Evolutionary conservation across 2,888 invertebrate species (phyloP), one percentile per base, ranked within the genome.

Genomic region (Incurvaria masculella): DNA sequence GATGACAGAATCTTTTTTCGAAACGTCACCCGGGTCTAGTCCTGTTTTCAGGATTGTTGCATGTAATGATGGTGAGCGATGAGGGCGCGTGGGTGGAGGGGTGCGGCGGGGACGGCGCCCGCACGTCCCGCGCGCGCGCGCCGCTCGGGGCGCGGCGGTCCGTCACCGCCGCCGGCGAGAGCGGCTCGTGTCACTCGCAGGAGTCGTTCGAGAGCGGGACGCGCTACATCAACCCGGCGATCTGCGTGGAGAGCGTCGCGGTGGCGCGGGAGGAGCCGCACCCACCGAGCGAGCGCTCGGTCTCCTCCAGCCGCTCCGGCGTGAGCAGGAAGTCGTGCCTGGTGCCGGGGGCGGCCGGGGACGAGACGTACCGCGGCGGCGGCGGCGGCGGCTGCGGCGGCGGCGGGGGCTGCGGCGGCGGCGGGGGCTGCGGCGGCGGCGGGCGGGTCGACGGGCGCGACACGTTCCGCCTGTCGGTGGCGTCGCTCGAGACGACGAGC

Each of bases 141-240:
- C n/a, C n/a, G n/a, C n/a, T n/a, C n/a, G n/a, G n/a, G n/a, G n/a
- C n/a, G n/a, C n/a, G n/a, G n/a, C n/a, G n/a, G n/a, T n/a, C n/a
- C n/a, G n/a, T 78, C 52, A 72, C 76, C 47, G 78, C 68, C 2
- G 73, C 78, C 11, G 78, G 78, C 18, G 78, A 78, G 55, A 67
- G 76, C 49, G 57, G 72, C 21, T 69, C 71, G 49, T 73, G 67
- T 52, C 64, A 72, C 55, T 76, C 75, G 0, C 47, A 63, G 19
- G 66, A 58, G 1, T 74, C 75, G 2, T 62, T 64, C 43, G 69
- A 71, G 47, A 73, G 72, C 58, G 75, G 68, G 57, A 72, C 73
- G 4, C 76, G 82, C 50, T 82, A 81, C 57, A 79, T 84, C 46
- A 84, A 84, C 60, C 79, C 84, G 1, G 83, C 85, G 5, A 83